A percentile compares a stretch with the other conserved stretches of the same genome.
Evolutionary conservation across 2,797 vertebrate species (phyloP).

Genomic region (Acestrorhynchus altus): DNA sequence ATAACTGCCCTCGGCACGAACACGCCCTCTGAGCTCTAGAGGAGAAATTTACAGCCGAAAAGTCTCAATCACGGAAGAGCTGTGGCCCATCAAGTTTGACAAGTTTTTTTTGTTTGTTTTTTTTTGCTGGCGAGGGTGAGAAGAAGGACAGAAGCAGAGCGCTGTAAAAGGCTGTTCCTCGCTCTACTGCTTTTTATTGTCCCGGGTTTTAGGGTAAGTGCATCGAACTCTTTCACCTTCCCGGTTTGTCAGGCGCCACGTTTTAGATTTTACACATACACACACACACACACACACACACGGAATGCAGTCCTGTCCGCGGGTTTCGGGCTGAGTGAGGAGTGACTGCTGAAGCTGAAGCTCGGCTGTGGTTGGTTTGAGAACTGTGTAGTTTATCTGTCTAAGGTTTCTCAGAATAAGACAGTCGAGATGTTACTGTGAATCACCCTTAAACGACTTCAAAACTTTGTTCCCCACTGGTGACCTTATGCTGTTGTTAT

Average conservation of each 20-base stretch:
- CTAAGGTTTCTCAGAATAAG: not conserved
- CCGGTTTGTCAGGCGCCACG: slow-evolving; percentile 74
- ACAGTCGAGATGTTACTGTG: no score
- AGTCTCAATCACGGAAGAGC: slow-evolving; percentile 83
- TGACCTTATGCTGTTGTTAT: not conserved
- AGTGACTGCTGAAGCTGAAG: not conserved
- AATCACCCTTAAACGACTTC: no score
- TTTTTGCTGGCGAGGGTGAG: slow-evolving; percentile 35
- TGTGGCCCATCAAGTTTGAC: slow-evolving; percentile 73
- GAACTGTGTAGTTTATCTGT: not conserved
- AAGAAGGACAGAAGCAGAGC: slow-evolving; percentile 60
- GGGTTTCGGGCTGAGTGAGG: not conserved
- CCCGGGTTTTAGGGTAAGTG: slow-evolving; percentile 75
- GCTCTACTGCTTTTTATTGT: slow-evolving; percentile 52
- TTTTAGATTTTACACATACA: slow-evolving; percentile 69
- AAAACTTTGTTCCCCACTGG: no score
- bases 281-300: not conserved
- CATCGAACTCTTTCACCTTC: not conserved
- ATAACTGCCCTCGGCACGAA: slow-evolving; percentile 58
- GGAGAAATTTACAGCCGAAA: slow-evolving; percentile 71
- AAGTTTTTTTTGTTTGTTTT: slow-evolving; percentile 64
- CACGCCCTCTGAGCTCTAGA: slow-evolving; percentile 83
- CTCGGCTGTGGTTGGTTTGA: not conserved
- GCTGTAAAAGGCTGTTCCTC: slow-evolving; percentile 64
- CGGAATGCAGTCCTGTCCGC: not conserved